A percentile compares a stretch with the other conserved stretches of the same genome.
phyloP scores from a whole-genome alignment of 2,113 vertebrate genomes.

The Candoia aspera region DNA sequence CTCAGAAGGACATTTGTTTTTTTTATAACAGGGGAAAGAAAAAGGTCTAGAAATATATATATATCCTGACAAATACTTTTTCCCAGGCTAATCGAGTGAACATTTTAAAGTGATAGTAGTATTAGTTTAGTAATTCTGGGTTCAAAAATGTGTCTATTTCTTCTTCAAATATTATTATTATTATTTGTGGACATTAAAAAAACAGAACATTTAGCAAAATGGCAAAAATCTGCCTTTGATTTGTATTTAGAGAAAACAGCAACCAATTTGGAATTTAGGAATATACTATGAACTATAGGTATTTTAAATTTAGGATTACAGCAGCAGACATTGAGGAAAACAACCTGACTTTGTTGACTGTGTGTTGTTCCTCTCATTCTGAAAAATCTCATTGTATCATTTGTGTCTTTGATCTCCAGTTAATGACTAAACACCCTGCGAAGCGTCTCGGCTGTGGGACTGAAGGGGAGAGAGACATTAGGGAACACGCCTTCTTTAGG shows the following conservation, averaged over 20 bases:
- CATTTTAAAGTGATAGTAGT: slow-evolving; percentile 8
- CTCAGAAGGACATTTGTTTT: slow-evolving; percentile 23
- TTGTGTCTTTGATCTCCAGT: slow-evolving; percentile 67
- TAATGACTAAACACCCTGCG: slow-evolving; percentile 97
- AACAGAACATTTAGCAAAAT: neutral
- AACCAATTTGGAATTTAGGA: neutral
- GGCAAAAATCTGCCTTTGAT: neutral
- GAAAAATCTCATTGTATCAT: neutral
- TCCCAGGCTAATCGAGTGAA: neutral
- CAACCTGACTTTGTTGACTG: neutral
- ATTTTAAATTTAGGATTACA: neutral
- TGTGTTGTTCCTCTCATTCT: neutral
- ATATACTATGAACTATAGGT: neutral
- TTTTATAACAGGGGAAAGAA: neutral
- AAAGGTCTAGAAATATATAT: neutral
- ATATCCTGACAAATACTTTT: neutral
- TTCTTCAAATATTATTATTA: slow-evolving; percentile 13
- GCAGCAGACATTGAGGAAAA: neutral
- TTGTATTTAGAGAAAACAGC: neutral
- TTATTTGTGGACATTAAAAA: neutral
- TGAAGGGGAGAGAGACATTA: slow-evolving; percentile 91
- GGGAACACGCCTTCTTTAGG: slow-evolving; percentile 95
- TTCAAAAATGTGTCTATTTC: neutral
- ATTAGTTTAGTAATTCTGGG: neutral
- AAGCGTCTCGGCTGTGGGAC: slow-evolving; percentile 92